Evolutionary conservation across 2,888 invertebrate genomes (phyloP).

Genomic region (Conomelus anceps): DNA sequence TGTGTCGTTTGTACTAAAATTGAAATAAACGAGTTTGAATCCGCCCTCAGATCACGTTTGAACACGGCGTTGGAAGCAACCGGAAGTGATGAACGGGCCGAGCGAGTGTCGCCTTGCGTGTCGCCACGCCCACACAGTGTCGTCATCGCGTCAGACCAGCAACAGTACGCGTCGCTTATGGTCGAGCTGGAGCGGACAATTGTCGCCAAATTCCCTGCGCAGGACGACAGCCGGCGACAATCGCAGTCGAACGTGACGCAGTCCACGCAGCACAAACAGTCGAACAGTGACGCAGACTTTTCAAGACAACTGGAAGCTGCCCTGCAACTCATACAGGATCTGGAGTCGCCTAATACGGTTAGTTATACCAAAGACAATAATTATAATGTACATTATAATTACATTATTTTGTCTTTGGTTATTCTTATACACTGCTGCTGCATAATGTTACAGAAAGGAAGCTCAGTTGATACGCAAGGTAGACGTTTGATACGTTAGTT

Average conservation of each 20-base stretch:
- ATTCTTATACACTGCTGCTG: too few relatives aligned
- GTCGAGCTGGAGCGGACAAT: constrained; percentile 46
- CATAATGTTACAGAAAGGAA: too few relatives aligned
- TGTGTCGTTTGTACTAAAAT: too few relatives aligned
- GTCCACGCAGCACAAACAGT: not conserved
- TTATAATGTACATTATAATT: too few relatives aligned
- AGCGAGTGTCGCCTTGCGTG: constrained; percentile 27
- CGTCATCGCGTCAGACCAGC: constrained; percentile 38
- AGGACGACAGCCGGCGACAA: constrained; percentile 17
- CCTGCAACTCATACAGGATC: constrained; percentile 46
- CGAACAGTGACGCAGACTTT: constrained; percentile 37
- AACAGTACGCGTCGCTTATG: constrained; percentile 47
- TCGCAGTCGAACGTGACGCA: not conserved
- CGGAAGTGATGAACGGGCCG: constrained; percentile 7
- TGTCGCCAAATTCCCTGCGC: constrained; percentile 30
- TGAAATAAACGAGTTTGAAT: too few relatives aligned
- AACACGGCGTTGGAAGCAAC: constrained; percentile 37
- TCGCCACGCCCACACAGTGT: constrained; percentile 36
- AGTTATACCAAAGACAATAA: constrained; percentile 25
- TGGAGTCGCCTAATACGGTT: constrained; percentile 46
- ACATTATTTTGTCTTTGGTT: too few relatives aligned
- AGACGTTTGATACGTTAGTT: too few relatives aligned
- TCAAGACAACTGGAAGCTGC: constrained; percentile 48
- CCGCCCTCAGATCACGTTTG: constrained; percentile 39
- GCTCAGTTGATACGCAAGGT: too few relatives aligned